Evolutionary conservation across 2,888 invertebrate species (phyloP).

Genomic region (Monopis laevigella): DNA sequence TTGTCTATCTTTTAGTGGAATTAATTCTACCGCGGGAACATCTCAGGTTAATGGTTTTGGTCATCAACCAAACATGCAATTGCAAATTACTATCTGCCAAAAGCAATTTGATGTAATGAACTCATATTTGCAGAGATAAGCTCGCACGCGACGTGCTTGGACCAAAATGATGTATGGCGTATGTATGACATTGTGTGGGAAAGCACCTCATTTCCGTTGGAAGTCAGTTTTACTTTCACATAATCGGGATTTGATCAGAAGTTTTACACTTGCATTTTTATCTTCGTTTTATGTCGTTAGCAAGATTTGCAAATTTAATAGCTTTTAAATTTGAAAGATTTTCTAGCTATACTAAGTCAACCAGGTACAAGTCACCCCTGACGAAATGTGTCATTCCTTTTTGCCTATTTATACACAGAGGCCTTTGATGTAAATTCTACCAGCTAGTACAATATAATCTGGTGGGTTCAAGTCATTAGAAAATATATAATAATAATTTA

Average conservation of each 20-base stretch:
- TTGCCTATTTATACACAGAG: too few species aligned
- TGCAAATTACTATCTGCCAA: constrained; percentile 39
- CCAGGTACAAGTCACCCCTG: too few species aligned
- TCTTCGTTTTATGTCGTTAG: too few species aligned
- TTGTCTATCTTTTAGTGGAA: constrained; percentile 9
- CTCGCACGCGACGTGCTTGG: constrained; percentile 16
- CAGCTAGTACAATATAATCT: too few species aligned
- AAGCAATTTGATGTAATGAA: constrained; percentile 48
- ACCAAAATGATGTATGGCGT: constrained; percentile 10
- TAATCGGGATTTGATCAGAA: constrained; percentile 6
- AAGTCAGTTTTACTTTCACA: constrained; percentile 7
- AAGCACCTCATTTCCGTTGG: constrained; percentile 9
- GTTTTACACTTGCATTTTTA: neutral
- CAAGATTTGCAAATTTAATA: too few species aligned
- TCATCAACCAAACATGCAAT: constrained; percentile 38
- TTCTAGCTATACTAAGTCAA: too few species aligned
- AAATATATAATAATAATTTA: too few species aligned
- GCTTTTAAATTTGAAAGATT: too few species aligned
- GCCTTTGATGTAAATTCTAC: too few species aligned
- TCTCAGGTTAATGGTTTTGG: constrained; percentile 27
- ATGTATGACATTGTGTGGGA: constrained; percentile 12
- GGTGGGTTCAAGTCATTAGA: too few species aligned
- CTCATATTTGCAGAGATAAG: constrained; percentile 25
- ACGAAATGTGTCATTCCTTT: too few species aligned
- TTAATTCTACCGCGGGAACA: constrained; percentile 21